Evolutionary conservation across 1,140 invertebrate species (phyloP).

Genomic region (Drosophila gunungcola): DNA sequence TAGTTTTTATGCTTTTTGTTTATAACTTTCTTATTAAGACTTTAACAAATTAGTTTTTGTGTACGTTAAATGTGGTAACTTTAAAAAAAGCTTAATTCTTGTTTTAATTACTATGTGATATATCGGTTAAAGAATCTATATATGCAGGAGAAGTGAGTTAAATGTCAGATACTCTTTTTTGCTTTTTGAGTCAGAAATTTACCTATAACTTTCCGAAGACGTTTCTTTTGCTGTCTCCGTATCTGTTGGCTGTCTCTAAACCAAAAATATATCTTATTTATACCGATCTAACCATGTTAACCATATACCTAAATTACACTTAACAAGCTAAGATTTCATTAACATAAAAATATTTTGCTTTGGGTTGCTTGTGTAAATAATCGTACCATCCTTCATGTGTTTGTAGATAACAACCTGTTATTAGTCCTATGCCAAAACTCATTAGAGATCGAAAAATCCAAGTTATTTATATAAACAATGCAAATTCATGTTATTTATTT

Average conservation of each 20-base stretch:
- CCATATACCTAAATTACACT: not conserved
- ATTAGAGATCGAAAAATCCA: slow-evolving; percentile 11
- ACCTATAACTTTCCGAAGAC: not conserved
- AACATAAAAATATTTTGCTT: slow-evolving; percentile 12
- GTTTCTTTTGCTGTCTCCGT: not conserved
- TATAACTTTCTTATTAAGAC: not conserved
- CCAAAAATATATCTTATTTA: not conserved
- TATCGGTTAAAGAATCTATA: not conserved
- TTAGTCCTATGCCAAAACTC: slow-evolving; percentile 10
- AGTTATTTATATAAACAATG: slow-evolving; percentile 40
- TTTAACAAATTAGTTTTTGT: not conserved
- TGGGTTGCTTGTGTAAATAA: slow-evolving; percentile 39
- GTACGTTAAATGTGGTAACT: slow-evolving; percentile 5
- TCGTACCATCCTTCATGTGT: slow-evolving; percentile 4
- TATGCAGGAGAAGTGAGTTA: not conserved
- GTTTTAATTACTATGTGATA: not conserved
- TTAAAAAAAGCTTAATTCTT: not conserved
- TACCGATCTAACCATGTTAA: too few species aligned
- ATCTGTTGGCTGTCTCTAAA: not conserved
- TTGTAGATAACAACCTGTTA: slow-evolving; percentile 10
- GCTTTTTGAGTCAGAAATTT: not conserved
- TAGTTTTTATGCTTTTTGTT: not conserved
- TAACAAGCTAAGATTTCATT: slow-evolving; percentile 6
- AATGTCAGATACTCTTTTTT: slow-evolving; percentile 1
- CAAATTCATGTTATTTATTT: slow-evolving; percentile 76